Evolutionary conservation across 2,888 invertebrate genomes (phyloP), one percentile per base, ranked within the genome.

Genomic region (Mythimna pallens): DNA sequence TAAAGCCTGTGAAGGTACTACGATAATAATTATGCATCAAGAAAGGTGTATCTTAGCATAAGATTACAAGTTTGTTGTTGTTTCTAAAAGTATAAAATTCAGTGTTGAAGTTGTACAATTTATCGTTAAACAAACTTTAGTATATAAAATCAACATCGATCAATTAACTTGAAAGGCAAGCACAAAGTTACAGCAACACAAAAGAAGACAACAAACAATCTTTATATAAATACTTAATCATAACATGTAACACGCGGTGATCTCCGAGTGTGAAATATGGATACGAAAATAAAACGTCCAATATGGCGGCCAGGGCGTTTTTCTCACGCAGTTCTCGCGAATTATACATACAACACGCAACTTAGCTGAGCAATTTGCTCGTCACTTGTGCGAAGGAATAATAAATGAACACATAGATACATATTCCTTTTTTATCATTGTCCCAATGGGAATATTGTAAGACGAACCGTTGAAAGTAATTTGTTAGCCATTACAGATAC

Each of bases 261-360:
- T 84, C 81, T 68, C 83, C 81, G 86, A 89, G 90, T 89, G 90
- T 89, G 87, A 89, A 90, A 88, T 91, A 90, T 88, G 89, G 84
- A 81, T 85, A 89, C 85, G 77, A 90, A 94, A 93, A 93, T 89
- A 93, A 93, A 93, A 91, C 90, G 80, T 86, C 83, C 87, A 89
- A 90, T 86, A 88, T 89, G 89, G 89, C 88, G 83, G 87, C 86
- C 85, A 75, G 82, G 80, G 87, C 86, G 91, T 92, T 92, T 93
- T 93, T 94, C 94, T 92, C 94, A 94, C 93, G 93, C 91, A 86
- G 88, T 90, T 85, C 87, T 86, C 86, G 84, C 86, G 87, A 89
- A 84, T 82, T 80, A 86, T 88, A 91, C 84, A 86, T 88, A 91
- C 84, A 83, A 85, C 87, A 84, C 88, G 89, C 89, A 90, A 92